Base-by-base conservation (phyloP, 2,113 vertebrate species). In the Ochotona princeps region DNA sequence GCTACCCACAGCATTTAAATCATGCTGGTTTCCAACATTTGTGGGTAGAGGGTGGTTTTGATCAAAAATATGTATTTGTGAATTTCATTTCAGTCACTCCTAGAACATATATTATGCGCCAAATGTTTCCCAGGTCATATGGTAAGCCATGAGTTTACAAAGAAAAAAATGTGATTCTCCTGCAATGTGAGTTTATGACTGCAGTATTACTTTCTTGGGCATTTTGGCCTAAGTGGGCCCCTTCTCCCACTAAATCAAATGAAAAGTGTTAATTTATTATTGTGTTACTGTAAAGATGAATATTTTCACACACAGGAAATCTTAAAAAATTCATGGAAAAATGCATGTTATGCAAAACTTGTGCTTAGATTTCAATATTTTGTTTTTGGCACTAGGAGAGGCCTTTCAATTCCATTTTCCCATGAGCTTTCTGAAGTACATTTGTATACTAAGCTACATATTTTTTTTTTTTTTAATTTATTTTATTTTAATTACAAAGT, bases 31-130 rank as follows among this genome's bases (percentile, higher is more conserved):
- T 75, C 32, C 30, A 60, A 6, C 32, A n/a, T 67, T 54, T 28
- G 69, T 38, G 20, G n/a, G 32, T 47, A 44, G 38, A 44, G 38
- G 38, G 60, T 79, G 17, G 70, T 49, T 95, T 73, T 69, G 54
- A n/a, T 66, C 66, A 91, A 18, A n/a, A 87, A 30, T 51, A 4
- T 17, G 81, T 47, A 76, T 28, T 38, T 17, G 79, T 66, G 63
- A 23, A 21, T 83, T 93, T 94, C 35, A 86, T 88, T 92, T 80
- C 47, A 83, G 70, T 83, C 17, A 35, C 75, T 65, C 49, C n/a
- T 94, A 30, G 83, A 57, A 79, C 26, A 73, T 63, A 66, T 60
- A 35, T 86, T 61, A 86, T 86, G 30, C 38, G 89, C 38, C 11
- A 87, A 74, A 91, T 54, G 25, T 87, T 76, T 61, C 7, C 26